Percentiles rank a stretch among this genome's conserved stretches.
Evolutionary conservation across 2,113 vertebrate species (phyloP).

Genomic region (Lamprotornis superbus): DNA sequence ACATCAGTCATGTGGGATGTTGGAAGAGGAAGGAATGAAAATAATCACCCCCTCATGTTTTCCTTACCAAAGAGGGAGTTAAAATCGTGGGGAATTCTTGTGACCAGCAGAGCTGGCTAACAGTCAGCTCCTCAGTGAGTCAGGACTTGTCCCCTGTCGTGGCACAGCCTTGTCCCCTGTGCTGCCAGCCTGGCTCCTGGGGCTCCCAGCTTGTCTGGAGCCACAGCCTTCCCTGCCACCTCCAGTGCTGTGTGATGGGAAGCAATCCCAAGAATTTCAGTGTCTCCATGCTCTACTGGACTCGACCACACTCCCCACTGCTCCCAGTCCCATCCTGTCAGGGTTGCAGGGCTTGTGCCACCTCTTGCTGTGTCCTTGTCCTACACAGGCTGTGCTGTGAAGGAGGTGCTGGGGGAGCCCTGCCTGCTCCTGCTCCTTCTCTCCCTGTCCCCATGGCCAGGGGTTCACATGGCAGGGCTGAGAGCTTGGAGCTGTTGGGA

Average conservation of each 20-base stretch:
- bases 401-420: not conserved
- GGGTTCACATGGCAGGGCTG: not conserved
- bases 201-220: not conserved
- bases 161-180: not conserved
- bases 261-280: not conserved
- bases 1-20: not conserved
- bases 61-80: not conserved
- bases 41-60: conserved; percentile 20
- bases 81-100: not conserved
- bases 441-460: not conserved
- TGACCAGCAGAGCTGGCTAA: conserved; percentile 22
- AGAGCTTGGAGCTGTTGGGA: not conserved
- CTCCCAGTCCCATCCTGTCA: not conserved
- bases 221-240: not conserved
- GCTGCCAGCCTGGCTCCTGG: not conserved
- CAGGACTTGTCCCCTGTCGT: not conserved
- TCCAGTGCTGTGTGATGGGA: not conserved
- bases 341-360: not conserved
- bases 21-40: conserved; percentile 49
- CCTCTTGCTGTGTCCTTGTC: not conserved
- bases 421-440: not conserved
- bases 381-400: fast-evolving
- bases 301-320: fast-evolving
- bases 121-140: not conserved
- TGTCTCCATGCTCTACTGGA: fast-evolving